These are phyloP conservation scores for Drosophila kanekoi DNA, from an alignment of 2,888 invertebrate genomes.

Conservation along the genomic window DNA sequence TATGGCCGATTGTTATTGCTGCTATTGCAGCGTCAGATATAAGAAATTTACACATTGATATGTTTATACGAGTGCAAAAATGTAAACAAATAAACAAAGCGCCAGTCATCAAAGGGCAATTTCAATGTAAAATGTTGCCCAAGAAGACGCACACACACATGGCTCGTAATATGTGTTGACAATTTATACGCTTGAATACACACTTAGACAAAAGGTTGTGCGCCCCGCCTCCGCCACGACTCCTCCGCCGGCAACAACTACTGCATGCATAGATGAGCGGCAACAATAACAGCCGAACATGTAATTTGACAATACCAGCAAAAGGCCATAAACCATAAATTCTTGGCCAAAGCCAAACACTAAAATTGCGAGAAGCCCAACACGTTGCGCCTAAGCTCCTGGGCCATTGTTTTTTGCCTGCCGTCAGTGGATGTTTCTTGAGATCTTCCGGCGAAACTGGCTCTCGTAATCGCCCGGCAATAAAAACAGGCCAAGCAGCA, in stretches of 20 bases:
- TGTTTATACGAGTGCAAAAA: conserved; percentile 69
- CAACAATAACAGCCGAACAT: conserved; percentile 37
- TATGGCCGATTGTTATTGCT: conserved; percentile 67
- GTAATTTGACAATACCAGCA: conserved; percentile 77
- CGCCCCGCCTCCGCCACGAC: background rate
- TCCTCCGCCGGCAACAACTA: conserved; percentile 4
- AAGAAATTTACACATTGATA: conserved; percentile 76
- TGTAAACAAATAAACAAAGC: conserved; percentile 77
- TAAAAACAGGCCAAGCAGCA: conserved; percentile 51
- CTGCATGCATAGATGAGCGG: conserved; percentile 17
- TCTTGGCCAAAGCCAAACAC: conserved; percentile 62
- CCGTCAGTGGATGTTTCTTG: conserved; percentile 49
- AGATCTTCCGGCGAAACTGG: conserved; percentile 42
- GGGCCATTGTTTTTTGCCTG: conserved; percentile 44
- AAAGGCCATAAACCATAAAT: conserved; percentile 80
- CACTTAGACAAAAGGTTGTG: conserved; percentile 68
- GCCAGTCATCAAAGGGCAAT: conserved; percentile 73
- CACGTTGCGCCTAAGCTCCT: conserved; percentile 22
- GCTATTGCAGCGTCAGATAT: conserved; percentile 41
- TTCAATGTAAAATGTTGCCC: conserved; percentile 69
- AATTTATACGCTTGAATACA: conserved; percentile 68
- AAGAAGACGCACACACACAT: conserved; percentile 6
- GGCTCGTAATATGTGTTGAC: conserved; percentile 57
- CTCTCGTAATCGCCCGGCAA: conserved; percentile 69
- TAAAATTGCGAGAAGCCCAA: conserved; percentile 52